A percentile compares a stretch with the other conserved stretches of the same genome.
These are phyloP conservation scores for Rhingia campestris DNA, from an alignment of 2,888 invertebrate species.

Conservation along the genomic window DNA sequence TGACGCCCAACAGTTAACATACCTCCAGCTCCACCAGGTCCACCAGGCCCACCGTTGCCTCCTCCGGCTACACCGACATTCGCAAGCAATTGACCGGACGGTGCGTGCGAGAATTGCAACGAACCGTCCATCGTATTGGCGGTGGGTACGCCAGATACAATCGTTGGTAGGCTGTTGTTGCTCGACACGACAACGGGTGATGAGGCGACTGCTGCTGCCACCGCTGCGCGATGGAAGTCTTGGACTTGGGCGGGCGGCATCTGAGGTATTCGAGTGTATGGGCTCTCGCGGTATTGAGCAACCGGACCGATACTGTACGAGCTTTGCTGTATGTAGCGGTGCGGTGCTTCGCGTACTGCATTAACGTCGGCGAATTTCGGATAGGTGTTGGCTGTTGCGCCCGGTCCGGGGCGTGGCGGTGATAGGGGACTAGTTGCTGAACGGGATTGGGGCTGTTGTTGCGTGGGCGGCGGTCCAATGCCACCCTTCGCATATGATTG, in stretches of 20 bases:
- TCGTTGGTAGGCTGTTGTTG: conserved; percentile 76
- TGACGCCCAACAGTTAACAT: conserved; percentile 78
- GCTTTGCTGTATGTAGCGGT: conserved; percentile 81
- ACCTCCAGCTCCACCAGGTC: conserved; percentile 72
- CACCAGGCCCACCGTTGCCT: conserved; percentile 48
- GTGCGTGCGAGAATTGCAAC: conserved; percentile 64
- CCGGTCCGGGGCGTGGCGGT: conserved; percentile 81
- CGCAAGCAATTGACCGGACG: conserved; percentile 76
- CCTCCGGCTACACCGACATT: conserved; percentile 75
- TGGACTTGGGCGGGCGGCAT: conserved; percentile 79
- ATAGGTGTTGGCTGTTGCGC: conserved; percentile 80
- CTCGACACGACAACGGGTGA: conserved; percentile 77
- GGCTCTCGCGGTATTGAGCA: conserved; percentile 81
- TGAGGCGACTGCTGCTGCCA: conserved; percentile 76
- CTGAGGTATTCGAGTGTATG: conserved; percentile 81
- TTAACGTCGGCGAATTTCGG: conserved; percentile 81
- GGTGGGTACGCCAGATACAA: conserved; percentile 88
- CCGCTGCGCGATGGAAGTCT: conserved; percentile 79
- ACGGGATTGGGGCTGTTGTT: conserved; percentile 79
- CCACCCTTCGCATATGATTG: conserved; percentile 81
- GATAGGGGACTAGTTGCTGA: conserved; percentile 82
- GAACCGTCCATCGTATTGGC: conserved; percentile 79
- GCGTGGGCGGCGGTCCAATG: conserved; percentile 78
- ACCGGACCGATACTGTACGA: conserved; percentile 81
- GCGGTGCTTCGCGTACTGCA: conserved; percentile 80